These are phyloP conservation scores for Dryobates pubescens DNA, from an alignment of 2,797 vertebrate species.

Conservation along the genomic window DNA sequence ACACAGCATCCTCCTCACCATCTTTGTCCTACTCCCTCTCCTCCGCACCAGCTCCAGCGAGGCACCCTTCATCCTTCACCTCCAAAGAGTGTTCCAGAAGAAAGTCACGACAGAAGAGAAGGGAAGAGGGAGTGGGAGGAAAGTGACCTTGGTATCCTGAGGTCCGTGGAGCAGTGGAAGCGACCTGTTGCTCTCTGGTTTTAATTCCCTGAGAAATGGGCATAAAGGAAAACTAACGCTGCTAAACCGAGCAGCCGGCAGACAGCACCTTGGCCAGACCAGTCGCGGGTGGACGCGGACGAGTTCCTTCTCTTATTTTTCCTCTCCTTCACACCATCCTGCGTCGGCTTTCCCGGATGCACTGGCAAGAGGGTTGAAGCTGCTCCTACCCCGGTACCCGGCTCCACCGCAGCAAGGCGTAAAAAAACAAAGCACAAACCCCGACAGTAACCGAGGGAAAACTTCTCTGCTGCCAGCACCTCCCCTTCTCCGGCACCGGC, in stretches of 20 bases:
- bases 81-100: neutral
- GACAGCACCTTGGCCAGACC: neutral
- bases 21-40: neutral
- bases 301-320: neutral
- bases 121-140: neutral
- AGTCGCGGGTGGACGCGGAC: neutral
- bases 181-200: neutral
- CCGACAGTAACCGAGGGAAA: neutral
- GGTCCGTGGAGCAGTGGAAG: neutral
- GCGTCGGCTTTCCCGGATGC: neutral
- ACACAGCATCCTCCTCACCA: neutral
- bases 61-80: neutral
- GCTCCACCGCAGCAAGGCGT: neutral
- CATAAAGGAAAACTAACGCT: neutral
- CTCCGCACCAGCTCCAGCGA: neutral
- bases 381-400: neutral
- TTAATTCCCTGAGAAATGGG: neutral
- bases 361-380: neutral
- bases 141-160: accelerated
- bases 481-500: neutral
- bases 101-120: neutral
- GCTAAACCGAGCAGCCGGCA: neutral
- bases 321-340: neutral
- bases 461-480: neutral
- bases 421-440: neutral